Base-by-base conservation (phyloP, 2,888 invertebrate genomes). In the Polymixis lichenea region DNA sequence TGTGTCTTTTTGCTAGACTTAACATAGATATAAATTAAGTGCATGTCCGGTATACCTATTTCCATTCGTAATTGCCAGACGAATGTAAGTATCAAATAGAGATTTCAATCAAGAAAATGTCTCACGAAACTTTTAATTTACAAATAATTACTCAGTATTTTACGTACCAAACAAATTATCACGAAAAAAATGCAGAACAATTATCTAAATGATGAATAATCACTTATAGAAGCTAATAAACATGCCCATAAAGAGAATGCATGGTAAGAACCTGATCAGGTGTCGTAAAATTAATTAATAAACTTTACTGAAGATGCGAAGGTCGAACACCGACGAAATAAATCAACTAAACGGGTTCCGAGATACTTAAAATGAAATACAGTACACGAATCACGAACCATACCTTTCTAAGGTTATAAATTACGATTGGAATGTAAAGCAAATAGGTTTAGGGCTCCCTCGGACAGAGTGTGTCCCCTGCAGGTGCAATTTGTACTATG, bases 401-500 rank as follows among this genome's bases (percentile, higher is more conserved):
- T 74, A 83, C 60, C 61, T 69, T 61, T 79, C 65, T 61, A 82
- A 66, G 61, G 56, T 72, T 65, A 25, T 74, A 85, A 73, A 64
- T 72, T 62, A 74, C 28, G 56, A 65, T 69, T 72, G 77, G 83
- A 85, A 81, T 83, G 64, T 49, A 72, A 71, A 73, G 25, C 38
- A 78, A 78, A 81, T 80, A 78, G 74, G 56, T 77, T 71, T 38
- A 76, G 72, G 74, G 77, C 76, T 75, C 55, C 77, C 56, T 78
- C 32, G 58, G 72, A 84, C 68, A 78, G 77, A 80, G 46, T 64
- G 15, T 49, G 74, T 62, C 65, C 73, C 85, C 83, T 67, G 77
- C 43, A 78, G 89, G 80, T 81, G 72, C 73, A 86, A 83, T 87
- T 83, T 78, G 74, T 76, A 83, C 82, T 77, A 72, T 86, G 80